These are phyloP conservation scores for Magallana gigas DNA, from an alignment of 1,140 invertebrate species.

Conservation along the genomic window DNA sequence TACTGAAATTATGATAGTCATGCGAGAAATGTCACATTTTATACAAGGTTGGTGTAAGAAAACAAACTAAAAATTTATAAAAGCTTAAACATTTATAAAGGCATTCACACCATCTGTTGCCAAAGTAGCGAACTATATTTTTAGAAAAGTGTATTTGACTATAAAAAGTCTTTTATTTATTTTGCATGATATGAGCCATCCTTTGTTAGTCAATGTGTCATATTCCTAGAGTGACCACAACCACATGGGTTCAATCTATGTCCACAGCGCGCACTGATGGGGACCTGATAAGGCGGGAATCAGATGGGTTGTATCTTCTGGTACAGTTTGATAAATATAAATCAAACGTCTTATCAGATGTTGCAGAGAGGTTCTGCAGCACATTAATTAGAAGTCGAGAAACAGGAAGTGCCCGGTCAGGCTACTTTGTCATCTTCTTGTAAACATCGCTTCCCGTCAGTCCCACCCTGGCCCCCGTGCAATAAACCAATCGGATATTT, in stretches of 20 bases:
- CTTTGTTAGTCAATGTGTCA: no score
- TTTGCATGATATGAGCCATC: no score
- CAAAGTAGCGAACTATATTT: no score
- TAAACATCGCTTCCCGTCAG: conserved; percentile 18
- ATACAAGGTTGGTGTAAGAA: no score
- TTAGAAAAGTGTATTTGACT: no score
- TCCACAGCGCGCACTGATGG: not conserved
- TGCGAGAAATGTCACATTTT: not conserved
- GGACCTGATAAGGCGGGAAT: conserved; percentile 16
- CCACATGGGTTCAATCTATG: not conserved
- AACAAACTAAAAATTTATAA: no score
- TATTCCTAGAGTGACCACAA: not conserved
- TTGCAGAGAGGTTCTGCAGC: conserved; percentile 10
- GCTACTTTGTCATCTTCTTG: not conserved
- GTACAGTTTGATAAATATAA: conserved; percentile 21
- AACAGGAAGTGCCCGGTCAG: conserved; percentile 12
- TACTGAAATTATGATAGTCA: conserved; percentile 3
- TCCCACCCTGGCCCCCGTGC: not conserved
- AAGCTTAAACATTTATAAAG: no score
- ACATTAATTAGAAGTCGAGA: conserved; percentile 28
- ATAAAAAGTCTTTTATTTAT: no score
- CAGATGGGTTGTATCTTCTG: conserved; percentile 27
- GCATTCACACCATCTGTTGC: no score
- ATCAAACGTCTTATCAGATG: conserved; percentile 34
- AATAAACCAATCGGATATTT: not conserved